phyloP scores from a whole-genome alignment of 23 tunicate genomes.

The Diplosoma virens region DNA sequence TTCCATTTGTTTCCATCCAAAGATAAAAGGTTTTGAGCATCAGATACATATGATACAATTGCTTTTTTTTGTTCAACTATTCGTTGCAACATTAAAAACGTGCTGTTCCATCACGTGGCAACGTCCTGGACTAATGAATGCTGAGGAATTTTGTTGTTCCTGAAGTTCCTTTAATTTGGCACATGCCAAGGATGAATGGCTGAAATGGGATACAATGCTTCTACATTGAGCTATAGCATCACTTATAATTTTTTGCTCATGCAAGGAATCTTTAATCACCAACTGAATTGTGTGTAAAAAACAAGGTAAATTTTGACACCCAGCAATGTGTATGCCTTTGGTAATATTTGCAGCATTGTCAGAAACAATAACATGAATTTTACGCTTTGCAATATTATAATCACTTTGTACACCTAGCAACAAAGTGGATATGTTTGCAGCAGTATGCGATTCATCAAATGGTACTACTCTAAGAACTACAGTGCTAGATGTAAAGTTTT shows the following conservation, averaged over 20 bases:
- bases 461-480: constrained; percentile 20
- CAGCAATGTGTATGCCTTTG: constrained; percentile 18
- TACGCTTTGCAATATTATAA: constrained; percentile 2
- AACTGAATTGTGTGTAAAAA: constrained; percentile 23
- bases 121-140: constrained; percentile 10
- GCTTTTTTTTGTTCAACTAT: constrained; percentile 35
- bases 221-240: constrained; percentile 16
- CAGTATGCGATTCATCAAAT: constrained; percentile 26
- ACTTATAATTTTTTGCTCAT: constrained; percentile 10
- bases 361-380: neutral
- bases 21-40: constrained; percentile 7
- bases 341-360: constrained; percentile 28
- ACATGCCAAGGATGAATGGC: constrained; percentile 24
- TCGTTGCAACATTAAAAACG: constrained; percentile 17
- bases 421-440: constrained; percentile 11
- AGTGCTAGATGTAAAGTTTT: neutral
- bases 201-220: constrained; percentile 17
- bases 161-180: constrained; percentile 5
- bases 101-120: constrained; percentile 28
- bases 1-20: constrained; percentile 22
- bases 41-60: neutral
- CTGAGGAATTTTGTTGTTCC: constrained; percentile 6
- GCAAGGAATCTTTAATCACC: constrained; percentile 18
- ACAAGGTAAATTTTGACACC: neutral
- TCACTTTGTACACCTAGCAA: constrained; percentile 8